Conservation (phyloP, 2,888 invertebrate genomes). For the Macrosiphum euphorbiae region DNA sequence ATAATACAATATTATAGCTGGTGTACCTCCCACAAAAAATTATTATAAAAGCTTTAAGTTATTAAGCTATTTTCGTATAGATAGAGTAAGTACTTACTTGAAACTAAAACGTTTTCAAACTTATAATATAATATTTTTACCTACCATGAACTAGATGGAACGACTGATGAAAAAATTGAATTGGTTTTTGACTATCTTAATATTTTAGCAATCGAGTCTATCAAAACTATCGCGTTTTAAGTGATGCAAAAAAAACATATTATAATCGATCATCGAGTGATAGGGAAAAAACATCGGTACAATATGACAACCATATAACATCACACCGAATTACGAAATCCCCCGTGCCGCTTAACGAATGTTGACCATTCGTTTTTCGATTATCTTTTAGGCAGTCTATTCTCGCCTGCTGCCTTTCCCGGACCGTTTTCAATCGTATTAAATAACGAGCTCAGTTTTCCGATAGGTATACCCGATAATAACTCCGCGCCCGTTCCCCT, state of each 20-base stretch:
- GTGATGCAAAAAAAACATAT: background rate
- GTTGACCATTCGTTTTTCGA: constrained; percentile 62
- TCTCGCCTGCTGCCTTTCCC: constrained; percentile 16
- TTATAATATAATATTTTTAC: background rate
- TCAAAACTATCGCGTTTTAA: background rate
- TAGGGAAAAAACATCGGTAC: background rate
- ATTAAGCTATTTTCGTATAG: background rate
- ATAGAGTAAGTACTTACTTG: background rate
- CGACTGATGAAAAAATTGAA: background rate
- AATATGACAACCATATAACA: constrained; percentile 18
- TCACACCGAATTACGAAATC: background rate
- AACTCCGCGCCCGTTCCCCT: background rate
- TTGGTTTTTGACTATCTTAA: background rate
- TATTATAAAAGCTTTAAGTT: background rate
- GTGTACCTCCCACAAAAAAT: background rate
- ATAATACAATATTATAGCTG: background rate
- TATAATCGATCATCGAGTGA: background rate
- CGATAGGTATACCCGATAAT: constrained; percentile 51
- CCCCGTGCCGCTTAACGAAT: constrained; percentile 26
- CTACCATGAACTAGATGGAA: background rate
- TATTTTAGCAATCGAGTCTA: background rate
- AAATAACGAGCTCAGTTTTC: constrained; percentile 58
- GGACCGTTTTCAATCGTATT: constrained; percentile 52
- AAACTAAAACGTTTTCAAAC: background rate
- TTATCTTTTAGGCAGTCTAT: constrained; percentile 60